Conservation (phyloP, 2,797 vertebrate species). For the Paguma larvata region DNA sequence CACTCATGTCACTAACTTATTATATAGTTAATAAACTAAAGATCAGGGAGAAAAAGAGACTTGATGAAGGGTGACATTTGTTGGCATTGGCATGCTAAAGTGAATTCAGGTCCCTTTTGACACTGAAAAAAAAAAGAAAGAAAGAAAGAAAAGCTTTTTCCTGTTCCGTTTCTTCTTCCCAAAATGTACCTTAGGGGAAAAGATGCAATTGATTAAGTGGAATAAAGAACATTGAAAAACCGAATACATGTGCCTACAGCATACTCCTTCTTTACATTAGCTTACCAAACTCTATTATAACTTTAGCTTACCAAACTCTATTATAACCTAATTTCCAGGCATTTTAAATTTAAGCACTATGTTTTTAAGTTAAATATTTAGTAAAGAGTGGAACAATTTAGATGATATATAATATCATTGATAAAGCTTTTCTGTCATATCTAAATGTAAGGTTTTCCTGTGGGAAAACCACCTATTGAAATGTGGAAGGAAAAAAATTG, state of each 20-base stretch:
- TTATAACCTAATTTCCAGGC: background rate
- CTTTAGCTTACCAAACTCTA: background rate
- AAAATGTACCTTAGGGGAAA: background rate
- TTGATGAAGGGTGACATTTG: background rate
- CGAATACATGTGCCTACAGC: background rate
- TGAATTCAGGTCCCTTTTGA: background rate
- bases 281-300: background rate
- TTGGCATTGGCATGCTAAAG: background rate
- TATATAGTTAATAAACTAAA: background rate
- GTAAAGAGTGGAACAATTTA: background rate
- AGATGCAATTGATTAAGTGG: background rate
- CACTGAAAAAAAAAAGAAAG: background rate
- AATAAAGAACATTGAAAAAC: background rate
- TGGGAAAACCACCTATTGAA: background rate
- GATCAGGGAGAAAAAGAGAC: background rate
- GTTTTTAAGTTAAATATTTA: background rate
- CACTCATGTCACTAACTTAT: background rate
- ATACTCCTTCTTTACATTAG: background rate
- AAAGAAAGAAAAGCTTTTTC: background rate
- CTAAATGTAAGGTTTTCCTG: background rate
- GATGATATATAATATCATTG: background rate
- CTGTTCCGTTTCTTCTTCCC: background rate
- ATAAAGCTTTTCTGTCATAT: background rate
- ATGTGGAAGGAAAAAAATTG: background rate
- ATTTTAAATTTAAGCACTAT: background rate